Evolutionary conservation across 2,113 vertebrate genomes (phyloP).

Genomic region (Fregata magnificens): DNA sequence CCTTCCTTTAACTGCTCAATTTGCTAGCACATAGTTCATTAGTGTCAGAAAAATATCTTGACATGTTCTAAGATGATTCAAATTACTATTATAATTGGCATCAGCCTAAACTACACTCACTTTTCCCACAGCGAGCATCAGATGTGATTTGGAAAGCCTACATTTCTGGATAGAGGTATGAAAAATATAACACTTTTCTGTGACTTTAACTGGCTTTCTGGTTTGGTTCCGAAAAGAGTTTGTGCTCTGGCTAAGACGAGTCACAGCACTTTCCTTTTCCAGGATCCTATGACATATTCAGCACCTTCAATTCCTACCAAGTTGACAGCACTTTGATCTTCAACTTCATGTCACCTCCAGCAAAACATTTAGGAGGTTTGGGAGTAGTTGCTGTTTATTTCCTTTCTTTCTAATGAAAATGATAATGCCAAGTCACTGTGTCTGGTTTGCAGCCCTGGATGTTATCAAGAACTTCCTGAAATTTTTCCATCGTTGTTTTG

Average conservation of each 20-base stretch:
- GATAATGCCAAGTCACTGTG: constrained; percentile 26
- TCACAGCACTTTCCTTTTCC: background rate
- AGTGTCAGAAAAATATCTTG: background rate
- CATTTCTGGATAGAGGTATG: background rate
- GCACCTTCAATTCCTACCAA: background rate
- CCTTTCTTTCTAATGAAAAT: constrained; percentile 6
- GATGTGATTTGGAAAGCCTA: background rate
- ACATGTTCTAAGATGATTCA: background rate
- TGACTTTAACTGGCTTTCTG: background rate
- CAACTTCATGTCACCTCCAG: background rate
- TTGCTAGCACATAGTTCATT: background rate
- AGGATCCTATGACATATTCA: background rate
- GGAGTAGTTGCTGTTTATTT: constrained; percentile 34
- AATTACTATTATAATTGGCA: background rate
- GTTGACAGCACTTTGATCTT: background rate
- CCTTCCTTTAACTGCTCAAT: background rate
- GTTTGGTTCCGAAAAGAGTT: background rate
- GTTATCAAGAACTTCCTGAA: constrained; percentile 53
- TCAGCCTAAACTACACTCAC: background rate
- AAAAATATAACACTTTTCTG: background rate
- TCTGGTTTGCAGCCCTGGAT: constrained; percentile 41
- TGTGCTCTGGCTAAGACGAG: background rate
- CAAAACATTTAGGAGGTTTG: background rate
- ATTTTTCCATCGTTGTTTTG: constrained; percentile 45
- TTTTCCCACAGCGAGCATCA: background rate